phyloP scores from a whole-genome alignment of 1,140 invertebrate genomes.

The Drosophila prosaltans region DNA sequence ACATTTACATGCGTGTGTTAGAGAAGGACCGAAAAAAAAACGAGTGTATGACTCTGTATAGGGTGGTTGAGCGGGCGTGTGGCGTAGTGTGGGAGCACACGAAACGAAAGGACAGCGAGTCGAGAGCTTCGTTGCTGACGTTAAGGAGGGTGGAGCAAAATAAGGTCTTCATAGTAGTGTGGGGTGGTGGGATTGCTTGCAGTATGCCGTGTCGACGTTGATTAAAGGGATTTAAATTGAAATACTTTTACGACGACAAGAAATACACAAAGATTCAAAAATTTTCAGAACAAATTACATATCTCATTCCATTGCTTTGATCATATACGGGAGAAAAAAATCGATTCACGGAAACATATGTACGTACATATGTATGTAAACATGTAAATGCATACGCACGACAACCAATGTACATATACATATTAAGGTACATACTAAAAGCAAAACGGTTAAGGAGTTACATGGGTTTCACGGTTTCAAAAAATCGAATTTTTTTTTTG shows the following conservation, averaged over 20 bases:
- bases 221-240: conserved; percentile 50
- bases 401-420: too few relatives aligned
- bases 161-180: conserved; percentile 12
- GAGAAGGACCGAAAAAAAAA: conserved; percentile 2
- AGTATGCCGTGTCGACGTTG: conserved; percentile 24
- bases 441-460: too few relatives aligned
- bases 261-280: conserved; percentile 23
- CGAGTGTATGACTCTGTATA: conserved; percentile 1
- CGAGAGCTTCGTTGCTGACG: conserved; percentile 20
- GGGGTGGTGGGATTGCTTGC: background rate
- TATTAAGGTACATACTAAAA: too few relatives aligned
- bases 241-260: conserved; percentile 37
- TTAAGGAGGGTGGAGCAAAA: conserved; percentile 38
- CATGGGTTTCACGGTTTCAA: too few relatives aligned
- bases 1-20: conserved; percentile 24
- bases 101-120: conserved; percentile 40
- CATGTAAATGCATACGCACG: background rate
- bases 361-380: background rate
- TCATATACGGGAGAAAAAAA: conserved; percentile 11
- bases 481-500: too few relatives aligned
- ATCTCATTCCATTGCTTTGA: conserved; percentile 14
- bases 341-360: conserved; percentile 14
- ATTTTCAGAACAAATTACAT: conserved; percentile 17
- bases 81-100: conserved; percentile 28
- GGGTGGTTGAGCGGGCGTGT: conserved; percentile 1